Conservation (phyloP, 2,888 invertebrate species). For the Graphium colonna region DNA sequence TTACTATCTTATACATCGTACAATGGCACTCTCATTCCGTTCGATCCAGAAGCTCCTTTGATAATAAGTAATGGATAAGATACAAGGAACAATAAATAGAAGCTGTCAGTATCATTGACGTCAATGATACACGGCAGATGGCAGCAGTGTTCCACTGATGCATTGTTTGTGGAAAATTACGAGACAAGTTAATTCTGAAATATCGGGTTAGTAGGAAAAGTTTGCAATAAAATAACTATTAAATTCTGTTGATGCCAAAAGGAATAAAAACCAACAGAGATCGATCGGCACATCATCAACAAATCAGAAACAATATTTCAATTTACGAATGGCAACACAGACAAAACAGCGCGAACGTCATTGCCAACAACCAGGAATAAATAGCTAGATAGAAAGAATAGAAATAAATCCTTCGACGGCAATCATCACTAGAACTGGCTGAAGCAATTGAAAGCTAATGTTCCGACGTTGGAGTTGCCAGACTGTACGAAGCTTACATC, state of each 20-base stretch:
- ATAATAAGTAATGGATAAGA: conserved; percentile 17
- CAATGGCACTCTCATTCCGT: conserved; percentile 13
- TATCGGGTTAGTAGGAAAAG: background rate
- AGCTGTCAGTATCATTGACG: background rate
- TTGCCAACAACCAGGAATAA: no score
- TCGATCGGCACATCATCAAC: background rate
- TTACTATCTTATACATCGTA: conserved; percentile 13
- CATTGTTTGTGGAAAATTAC: background rate
- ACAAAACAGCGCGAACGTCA: no score
- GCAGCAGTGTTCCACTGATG: background rate
- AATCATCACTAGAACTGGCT: background rate
- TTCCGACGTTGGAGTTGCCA: conserved; percentile 15
- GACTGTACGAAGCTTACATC: conserved; percentile 14
- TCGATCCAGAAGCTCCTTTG: conserved; percentile 8
- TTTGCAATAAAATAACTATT: background rate
- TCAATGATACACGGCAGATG: background rate
- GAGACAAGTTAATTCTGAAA: background rate
- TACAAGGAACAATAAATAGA: background rate
- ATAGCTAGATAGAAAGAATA: no score
- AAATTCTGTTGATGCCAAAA: background rate
- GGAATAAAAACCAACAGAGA: no score
- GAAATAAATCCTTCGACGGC: background rate
- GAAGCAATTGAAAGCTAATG: conserved; percentile 9
- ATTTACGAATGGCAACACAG: no score
- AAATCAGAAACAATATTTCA: no score